These are phyloP conservation scores for Centropus unirufus DNA, from an alignment of 2,113 vertebrate genomes.

Conservation along the genomic window DNA sequence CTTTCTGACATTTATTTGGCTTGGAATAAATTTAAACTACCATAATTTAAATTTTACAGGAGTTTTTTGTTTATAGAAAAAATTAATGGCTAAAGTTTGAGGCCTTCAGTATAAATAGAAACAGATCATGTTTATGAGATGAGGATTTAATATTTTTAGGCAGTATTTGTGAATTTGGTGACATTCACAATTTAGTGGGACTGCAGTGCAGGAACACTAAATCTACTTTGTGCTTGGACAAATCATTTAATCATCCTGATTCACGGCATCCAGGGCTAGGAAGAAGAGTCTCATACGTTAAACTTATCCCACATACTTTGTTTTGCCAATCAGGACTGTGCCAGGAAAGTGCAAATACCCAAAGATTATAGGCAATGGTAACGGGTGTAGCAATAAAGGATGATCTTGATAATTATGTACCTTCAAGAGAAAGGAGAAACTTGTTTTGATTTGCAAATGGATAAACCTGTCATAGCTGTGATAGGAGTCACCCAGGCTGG, in stretches of 20 bases:
- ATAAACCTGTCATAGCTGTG: conserved; percentile 55
- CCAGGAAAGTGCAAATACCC: conserved; percentile 46
- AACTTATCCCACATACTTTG: conserved; percentile 34
- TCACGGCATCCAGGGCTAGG: background rate
- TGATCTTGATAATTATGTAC: conserved; percentile 46
- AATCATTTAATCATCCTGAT: conserved; percentile 40
- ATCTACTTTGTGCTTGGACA: background rate
- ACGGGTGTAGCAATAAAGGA: conserved; percentile 39
- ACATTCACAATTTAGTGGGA: background rate
- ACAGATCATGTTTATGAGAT: background rate
- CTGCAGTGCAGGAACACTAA: background rate
- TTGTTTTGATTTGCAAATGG: conserved; percentile 65
- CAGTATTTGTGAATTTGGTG: background rate
- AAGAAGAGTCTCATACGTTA: background rate
- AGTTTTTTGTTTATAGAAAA: background rate
- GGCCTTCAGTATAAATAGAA: background rate
- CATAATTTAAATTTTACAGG: background rate
- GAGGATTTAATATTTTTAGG: background rate
- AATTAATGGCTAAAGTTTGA: background rate
- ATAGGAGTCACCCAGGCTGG: conserved; percentile 43
- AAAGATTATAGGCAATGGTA: conserved; percentile 32
- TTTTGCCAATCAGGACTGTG: background rate
- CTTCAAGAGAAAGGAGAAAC: conserved; percentile 44
- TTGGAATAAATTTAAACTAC: background rate
- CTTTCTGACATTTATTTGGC: background rate